Percentiles rank a stretch among this genome's conserved stretches.
Conservation (phyloP, 1,140 invertebrate species). For the Periplaneta americana region DNA sequence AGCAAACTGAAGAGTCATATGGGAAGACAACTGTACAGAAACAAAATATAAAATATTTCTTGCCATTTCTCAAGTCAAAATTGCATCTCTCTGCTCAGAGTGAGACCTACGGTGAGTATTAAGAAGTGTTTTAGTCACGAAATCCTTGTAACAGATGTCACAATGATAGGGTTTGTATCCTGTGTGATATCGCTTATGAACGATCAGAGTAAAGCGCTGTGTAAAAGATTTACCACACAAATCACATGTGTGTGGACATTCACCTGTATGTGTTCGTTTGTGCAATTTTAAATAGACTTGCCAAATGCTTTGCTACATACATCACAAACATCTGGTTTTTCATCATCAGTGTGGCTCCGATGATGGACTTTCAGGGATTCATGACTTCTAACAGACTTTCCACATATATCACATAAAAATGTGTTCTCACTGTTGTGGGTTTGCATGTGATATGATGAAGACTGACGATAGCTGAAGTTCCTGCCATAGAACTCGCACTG, state of each 20-base stretch:
- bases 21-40: too few relatives aligned
- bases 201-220: slow-evolving; percentile 34
- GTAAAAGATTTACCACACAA: slow-evolving; percentile 39
- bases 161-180: slow-evolving; percentile 52
- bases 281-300: slow-evolving; percentile 40
- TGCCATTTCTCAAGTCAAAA: too few relatives aligned
- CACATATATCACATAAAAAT: slow-evolving; percentile 66
- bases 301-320: slow-evolving; percentile 39
- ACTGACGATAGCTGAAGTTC: too few relatives aligned
- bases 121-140: slow-evolving; percentile 18
- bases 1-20: too few relatives aligned
- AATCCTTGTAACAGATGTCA: slow-evolving; percentile 41
- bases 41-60: too few relatives aligned
- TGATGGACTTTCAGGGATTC: slow-evolving; percentile 79
- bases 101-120: slow-evolving; percentile 25
- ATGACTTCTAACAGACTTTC: slow-evolving; percentile 58
- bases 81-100: too few relatives aligned
- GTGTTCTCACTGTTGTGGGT: slow-evolving; percentile 43
- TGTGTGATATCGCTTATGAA: slow-evolving; percentile 45
- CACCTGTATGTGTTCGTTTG: slow-evolving; percentile 33
- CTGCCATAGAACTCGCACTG: too few relatives aligned
- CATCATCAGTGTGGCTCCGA: slow-evolving; percentile 63
- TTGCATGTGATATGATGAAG: slow-evolving; percentile 34
- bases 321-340: slow-evolving; percentile 45
- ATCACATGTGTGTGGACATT: slow-evolving; percentile 36